A percentile compares a stretch with the other conserved stretches of the same genome.
Conservation (phyloP, 2,797 vertebrate genomes). For the Tenualosa ilisha region DNA sequence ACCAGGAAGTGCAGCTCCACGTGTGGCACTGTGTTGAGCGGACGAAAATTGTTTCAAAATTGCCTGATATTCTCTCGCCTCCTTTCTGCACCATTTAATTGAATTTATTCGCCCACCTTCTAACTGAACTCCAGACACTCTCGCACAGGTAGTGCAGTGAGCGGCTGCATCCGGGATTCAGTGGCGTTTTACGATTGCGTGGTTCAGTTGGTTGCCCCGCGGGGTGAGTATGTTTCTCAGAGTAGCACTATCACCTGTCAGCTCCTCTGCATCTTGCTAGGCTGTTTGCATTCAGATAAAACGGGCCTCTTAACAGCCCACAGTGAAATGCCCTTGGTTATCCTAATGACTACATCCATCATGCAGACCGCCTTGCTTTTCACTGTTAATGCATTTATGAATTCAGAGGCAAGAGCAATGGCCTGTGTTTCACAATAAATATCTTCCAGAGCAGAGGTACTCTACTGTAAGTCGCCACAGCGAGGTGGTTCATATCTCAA, state of each 20-base stretch:
- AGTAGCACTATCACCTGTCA: conserved; percentile 7
- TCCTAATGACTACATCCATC: conserved; percentile 43
- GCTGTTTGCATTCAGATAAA: conserved; percentile 25
- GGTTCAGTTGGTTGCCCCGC: conserved; percentile 3
- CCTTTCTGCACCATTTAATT: not conserved
- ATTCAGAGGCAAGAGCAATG: conserved; percentile 59
- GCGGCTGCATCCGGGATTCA: not conserved
- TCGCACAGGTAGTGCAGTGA: not conserved
- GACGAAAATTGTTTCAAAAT: no score
- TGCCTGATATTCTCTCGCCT: not conserved
- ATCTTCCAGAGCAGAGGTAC: conserved; percentile 54
- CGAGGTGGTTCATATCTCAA: not conserved
- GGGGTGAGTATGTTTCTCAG: not conserved
- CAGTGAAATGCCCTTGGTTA: conserved; percentile 34
- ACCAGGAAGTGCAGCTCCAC: not conserved
- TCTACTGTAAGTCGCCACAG: conserved; percentile 1
- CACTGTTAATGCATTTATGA: conserved; percentile 58
- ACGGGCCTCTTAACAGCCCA: conserved; percentile 35
- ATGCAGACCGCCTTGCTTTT: conserved; percentile 48
- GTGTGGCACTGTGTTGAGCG: not conserved
- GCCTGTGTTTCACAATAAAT: conserved; percentile 58
- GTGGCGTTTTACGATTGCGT: not conserved
- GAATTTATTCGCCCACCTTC: not conserved
- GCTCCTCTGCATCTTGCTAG: conserved; percentile 4
- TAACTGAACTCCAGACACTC: not conserved